Base-by-base conservation (phyloP, 2,113 vertebrate species). In the Varanus komodoensis region DNA sequence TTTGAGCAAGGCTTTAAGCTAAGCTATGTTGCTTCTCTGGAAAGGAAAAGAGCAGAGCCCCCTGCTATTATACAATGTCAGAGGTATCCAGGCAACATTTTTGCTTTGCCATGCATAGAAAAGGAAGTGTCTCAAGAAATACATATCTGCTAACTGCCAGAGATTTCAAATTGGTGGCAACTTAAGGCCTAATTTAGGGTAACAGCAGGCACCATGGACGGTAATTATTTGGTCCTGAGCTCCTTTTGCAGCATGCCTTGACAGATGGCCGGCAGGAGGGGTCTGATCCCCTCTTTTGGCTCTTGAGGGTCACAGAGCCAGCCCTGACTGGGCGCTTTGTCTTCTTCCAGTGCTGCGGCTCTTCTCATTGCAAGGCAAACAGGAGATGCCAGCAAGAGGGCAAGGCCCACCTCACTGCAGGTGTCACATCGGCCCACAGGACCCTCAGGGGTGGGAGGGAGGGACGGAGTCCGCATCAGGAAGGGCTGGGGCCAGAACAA, bases 51-150 rank as follows among this genome's bases (percentile, higher is more conserved):
- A 94, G 79, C 93, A 93, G 23, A 54, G 34, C 88, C 85, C 90
- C 71, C 86, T 94, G 78, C 57, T 17, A 29, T n/a, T 84, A 81
- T 92, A 91, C 21, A 92, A 1, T 88, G 91, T 64, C 87, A 88
- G 90, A 90, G 93, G 73, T 81, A 91, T 92, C 89, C 83, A 94
- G 93, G 87, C 69, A 93, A 92, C 52, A 92, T 90, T 61, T 87
- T 91, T 82, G 50, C 75, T 94, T 94, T 89, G 52, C 27, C 79
- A 15, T 79, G 71, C 29, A 71, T 50, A 84, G 67, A 78, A 69
- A 44, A 71, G 50, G 54, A 84, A 83, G 34, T 21, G 3, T 73
- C 84, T 68, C 64, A 73, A 64, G 82, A 84, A 85, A 69, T 79
- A 83, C 71, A n/a, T 57, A 77, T 87, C 73, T 73, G 81, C n/a